Evolutionary conservation across 2,797 vertebrate genomes (phyloP).

Genomic region (Arrhamphus sclerolepis): DNA sequence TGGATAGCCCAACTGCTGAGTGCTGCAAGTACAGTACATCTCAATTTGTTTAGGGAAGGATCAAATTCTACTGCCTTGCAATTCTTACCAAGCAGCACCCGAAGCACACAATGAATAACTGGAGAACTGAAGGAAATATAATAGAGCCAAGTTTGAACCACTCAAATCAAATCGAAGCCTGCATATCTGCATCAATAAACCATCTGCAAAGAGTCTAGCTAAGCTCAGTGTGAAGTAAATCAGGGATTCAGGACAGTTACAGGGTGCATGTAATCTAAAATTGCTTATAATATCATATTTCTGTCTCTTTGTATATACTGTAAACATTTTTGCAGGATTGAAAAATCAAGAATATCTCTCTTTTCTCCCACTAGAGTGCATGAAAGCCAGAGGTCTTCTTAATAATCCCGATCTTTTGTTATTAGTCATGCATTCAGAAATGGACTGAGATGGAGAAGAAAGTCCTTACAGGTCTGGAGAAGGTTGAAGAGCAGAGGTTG

Average conservation of each 20-base stretch:
- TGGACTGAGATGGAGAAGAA: slow-evolving; percentile 32
- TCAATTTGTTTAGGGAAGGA: slow-evolving; percentile 75
- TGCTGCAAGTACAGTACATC: slow-evolving; percentile 74
- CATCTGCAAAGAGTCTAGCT: slow-evolving; percentile 38
- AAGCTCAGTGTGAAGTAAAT: slow-evolving; percentile 35
- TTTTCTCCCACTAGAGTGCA: slow-evolving; percentile 17
- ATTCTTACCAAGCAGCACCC: slow-evolving; percentile 61
- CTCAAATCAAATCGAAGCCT: slow-evolving; percentile 37
- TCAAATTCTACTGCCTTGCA: slow-evolving; percentile 77
- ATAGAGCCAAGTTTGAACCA: slow-evolving; percentile 54
- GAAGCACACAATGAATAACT: slow-evolving; percentile 54
- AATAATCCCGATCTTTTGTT: slow-evolving; percentile 52
- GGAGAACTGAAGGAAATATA: slow-evolving; percentile 61
- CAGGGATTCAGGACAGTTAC: slow-evolving; percentile 51
- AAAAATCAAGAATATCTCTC: slow-evolving; percentile 10
- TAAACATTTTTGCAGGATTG: slow-evolving; percentile 24
- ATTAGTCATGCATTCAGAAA: slow-evolving; percentile 68
- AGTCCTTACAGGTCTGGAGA: slow-evolving; percentile 63
- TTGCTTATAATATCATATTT: slow-evolving; percentile 14
- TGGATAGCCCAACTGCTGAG: slow-evolving; percentile 72
- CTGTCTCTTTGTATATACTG: slow-evolving; percentile 7
- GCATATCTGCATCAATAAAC: slow-evolving; percentile 50
- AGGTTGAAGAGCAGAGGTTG: slow-evolving; percentile 74
- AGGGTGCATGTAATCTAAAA: slow-evolving; percentile 26
- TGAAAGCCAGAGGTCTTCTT: slow-evolving; percentile 38